Evolutionary conservation across 2,888 invertebrate genomes (phyloP), one percentile per base, ranked within the genome.

Genomic region (Callyntrura guangdongensis): DNA sequence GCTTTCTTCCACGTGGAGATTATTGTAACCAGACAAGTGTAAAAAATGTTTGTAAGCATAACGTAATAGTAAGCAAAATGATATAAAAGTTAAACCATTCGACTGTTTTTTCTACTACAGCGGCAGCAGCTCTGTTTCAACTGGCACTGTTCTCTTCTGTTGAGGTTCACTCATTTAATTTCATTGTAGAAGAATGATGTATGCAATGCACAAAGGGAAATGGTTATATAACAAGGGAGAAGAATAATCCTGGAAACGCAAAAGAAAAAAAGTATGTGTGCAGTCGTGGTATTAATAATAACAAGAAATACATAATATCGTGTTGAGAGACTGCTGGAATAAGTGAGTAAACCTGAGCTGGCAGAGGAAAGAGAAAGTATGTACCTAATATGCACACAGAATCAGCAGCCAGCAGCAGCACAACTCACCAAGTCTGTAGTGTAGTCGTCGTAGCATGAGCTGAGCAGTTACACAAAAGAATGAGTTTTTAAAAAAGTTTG

Each of bases 21-120:
- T 87, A 87, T 87, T 87, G 87, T 87, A 87, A 69, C 87, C 81
- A 87, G 87, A 87, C 87, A 87, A 87, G 87, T 87, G 87, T 87
- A 87, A 87, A 87, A 86, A 87, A 87, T 87, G 87, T 87, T 87
- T 87, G 87, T 81, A 56, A 79, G 87, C 79, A 87, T 64, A 49
- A 69, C 67, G 87, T 79, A 67, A 64, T 81, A 69, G 79, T 59
- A 87, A 49, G 77, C 17, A 53, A 36, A 81, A 59, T 81, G 61
- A 82, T 82, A 64, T 82, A 82, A 82, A 64, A 81, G 61, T 59
- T 82, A 20, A 82, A 47, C 47, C 45, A 82, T 64, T 82, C 74
- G 45, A 79, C n/a, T 69, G 25, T 36, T 69, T 69, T 25, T 69
- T 69, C 11, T 56, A 25, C 20, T 22, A 77, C n/a, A 14, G 59